phyloP scores from a whole-genome alignment of 2,797 vertebrate genomes.

The Phalloptychus januarius region DNA sequence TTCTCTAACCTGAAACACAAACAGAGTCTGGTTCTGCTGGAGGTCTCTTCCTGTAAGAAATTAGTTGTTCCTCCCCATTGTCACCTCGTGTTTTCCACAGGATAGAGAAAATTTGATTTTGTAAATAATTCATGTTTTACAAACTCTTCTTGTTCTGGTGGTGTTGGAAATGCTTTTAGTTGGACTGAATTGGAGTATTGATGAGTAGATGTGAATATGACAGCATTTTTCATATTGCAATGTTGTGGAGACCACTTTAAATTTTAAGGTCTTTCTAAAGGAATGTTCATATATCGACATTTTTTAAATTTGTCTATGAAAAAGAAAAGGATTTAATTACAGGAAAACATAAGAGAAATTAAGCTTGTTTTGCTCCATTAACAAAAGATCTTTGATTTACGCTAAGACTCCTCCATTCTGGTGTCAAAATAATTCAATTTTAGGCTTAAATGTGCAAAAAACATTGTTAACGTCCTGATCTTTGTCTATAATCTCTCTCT shows the following conservation, averaged over 20 bases:
- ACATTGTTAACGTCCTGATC: neutral
- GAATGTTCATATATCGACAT: neutral
- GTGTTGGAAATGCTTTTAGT: neutral
- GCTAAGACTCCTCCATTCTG: neutral
- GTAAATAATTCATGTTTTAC: neutral
- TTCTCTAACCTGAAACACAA: conserved; percentile 88
- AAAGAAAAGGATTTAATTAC: neutral
- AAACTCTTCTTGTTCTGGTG: neutral
- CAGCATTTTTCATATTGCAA: neutral
- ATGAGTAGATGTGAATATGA: neutral
- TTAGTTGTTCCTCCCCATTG: neutral
- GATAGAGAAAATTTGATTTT: neutral
- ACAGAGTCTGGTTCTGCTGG: neutral
- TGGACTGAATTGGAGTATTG: neutral
- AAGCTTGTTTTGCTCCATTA: neutral
- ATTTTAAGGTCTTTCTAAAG: neutral
- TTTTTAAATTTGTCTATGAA: neutral
- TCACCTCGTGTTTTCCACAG: neutral
- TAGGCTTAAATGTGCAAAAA: neutral
- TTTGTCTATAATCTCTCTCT: neutral
- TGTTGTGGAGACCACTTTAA: neutral
- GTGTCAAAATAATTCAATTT: neutral
- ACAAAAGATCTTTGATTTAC: neutral
- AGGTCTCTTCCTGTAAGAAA: neutral
- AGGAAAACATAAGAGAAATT: neutral